A percentile compares a stretch with the other conserved stretches of the same genome.
phyloP scores from a whole-genome alignment of 1,140 invertebrate genomes.

The Dendroctonus ponderosae region DNA sequence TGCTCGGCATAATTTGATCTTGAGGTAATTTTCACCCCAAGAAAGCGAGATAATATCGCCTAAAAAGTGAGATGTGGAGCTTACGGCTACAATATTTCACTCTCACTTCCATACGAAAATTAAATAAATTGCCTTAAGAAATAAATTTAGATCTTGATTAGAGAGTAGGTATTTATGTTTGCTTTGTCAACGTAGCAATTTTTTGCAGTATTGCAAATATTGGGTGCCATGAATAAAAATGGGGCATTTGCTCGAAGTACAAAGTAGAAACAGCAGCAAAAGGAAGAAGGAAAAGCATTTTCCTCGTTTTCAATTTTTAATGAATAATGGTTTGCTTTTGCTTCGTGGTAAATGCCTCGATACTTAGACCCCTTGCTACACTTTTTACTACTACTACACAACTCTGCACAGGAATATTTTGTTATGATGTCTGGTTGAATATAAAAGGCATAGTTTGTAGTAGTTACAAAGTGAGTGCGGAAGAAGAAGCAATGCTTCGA shows the following conservation, averaged over 20 bases:
- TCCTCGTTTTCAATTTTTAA: not conserved
- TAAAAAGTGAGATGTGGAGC: conserved; percentile 5
- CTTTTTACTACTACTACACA: not conserved
- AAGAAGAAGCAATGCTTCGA: not conserved
- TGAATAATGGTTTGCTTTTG: not conserved
- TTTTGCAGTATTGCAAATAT: too few relatives aligned
- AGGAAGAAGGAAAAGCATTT: too few relatives aligned
- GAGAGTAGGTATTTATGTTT: too few relatives aligned
- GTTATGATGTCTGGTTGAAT: not conserved
- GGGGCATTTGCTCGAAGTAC: too few relatives aligned
- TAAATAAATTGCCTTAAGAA: too few relatives aligned
- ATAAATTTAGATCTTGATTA: too few relatives aligned
- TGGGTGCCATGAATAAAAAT: too few relatives aligned
- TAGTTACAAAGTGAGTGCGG: not conserved
- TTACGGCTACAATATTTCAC: not conserved
- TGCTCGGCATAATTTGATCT: conserved; percentile 22
- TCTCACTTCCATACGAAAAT: not conserved
- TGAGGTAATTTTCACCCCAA: conserved; percentile 4
- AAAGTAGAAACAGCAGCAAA: too few relatives aligned
- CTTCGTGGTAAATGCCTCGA: conserved; percentile 1
- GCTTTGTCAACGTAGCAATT: too few relatives aligned
- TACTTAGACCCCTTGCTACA: not conserved
- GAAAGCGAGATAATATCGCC: not conserved
- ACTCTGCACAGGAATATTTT: not conserved
- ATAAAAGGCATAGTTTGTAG: not conserved